phyloP scores from a whole-genome alignment of 2,888 invertebrate genomes.

The Alcis repandata region DNA sequence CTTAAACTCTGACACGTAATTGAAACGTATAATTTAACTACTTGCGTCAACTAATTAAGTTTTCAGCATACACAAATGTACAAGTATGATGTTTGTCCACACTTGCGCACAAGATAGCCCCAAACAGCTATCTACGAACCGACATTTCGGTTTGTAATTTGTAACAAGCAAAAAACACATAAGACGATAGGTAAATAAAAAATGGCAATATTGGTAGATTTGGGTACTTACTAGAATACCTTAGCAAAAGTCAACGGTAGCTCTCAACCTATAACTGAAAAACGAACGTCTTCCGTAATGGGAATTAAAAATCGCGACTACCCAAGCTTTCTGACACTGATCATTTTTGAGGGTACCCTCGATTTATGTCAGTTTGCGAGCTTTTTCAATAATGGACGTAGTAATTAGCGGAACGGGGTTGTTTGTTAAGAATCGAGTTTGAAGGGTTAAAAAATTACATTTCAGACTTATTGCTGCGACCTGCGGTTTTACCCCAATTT shows the following conservation, averaged over 20 bases:
- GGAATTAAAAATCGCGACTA: conserved; percentile 72
- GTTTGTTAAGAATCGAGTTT: conserved; percentile 42
- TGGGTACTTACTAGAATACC: conserved; percentile 21
- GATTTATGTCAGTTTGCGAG: conserved; percentile 41
- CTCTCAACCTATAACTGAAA: conserved; percentile 29
- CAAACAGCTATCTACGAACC: too few species aligned
- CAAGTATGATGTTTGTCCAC: too few species aligned
- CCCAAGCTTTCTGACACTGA: conserved; percentile 65
- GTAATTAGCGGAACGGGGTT: conserved; percentile 62
- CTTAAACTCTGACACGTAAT: too few species aligned
- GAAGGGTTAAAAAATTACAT: conserved; percentile 33
- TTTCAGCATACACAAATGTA: too few species aligned
- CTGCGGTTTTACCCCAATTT: neutral
- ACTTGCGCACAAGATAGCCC: too few species aligned
- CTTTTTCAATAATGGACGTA: conserved; percentile 65
- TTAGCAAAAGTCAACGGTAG: neutral
- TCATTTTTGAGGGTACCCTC: conserved; percentile 56
- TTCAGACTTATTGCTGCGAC: neutral
- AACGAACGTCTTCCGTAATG: conserved; percentile 59
- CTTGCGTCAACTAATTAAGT: too few species aligned
- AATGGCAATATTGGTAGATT: too few species aligned
- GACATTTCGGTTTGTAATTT: too few species aligned
- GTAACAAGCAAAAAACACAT: too few species aligned
- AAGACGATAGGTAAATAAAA: too few species aligned
- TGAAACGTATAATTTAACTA: too few species aligned